Percentiles rank a stretch among this genome's conserved stretches.
Evolutionary conservation across 2,888 invertebrate genomes (phyloP).

Genomic region (Trachelus troglodyta): DNA sequence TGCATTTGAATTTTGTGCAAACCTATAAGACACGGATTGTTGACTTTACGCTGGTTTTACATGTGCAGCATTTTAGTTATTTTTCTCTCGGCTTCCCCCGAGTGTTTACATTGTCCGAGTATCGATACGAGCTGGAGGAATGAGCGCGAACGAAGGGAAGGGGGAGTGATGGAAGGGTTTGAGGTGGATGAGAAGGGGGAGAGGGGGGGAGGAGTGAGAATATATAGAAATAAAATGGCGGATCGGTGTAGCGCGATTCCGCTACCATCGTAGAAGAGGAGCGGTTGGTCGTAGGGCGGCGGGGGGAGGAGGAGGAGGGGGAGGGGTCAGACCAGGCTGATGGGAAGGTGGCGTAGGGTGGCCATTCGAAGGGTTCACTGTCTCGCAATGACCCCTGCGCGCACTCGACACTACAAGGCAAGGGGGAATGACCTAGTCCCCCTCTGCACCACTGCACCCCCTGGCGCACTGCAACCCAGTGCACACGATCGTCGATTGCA

Average conservation of each 20-base stretch:
- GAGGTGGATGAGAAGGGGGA: too few species aligned
- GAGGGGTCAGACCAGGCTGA: conserved; percentile 13
- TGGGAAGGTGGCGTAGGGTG: conserved; percentile 34
- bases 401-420: conserved; percentile 45
- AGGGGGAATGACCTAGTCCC: conserved; percentile 60
- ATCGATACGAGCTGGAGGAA: background rate
- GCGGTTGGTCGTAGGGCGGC: background rate
- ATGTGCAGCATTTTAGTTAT: background rate
- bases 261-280: background rate
- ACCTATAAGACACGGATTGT: background rate
- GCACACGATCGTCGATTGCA: conserved; percentile 13
- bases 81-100: background rate
- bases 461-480: conserved; percentile 32
- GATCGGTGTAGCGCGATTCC: conserved; percentile 3
- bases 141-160: background rate
- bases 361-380: conserved; percentile 55
- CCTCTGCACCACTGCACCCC: conserved; percentile 35
- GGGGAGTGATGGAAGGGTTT: background rate
- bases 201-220: conserved; percentile 9
- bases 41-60: background rate
- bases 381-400: conserved; percentile 57
- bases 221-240: background rate
- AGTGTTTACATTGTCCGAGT: background rate
- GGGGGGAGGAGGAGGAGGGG: too few species aligned
- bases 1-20: background rate